Evolutionary conservation across 2,797 vertebrate species (phyloP).

Genomic region (Hozukius guyotensis): DNA sequence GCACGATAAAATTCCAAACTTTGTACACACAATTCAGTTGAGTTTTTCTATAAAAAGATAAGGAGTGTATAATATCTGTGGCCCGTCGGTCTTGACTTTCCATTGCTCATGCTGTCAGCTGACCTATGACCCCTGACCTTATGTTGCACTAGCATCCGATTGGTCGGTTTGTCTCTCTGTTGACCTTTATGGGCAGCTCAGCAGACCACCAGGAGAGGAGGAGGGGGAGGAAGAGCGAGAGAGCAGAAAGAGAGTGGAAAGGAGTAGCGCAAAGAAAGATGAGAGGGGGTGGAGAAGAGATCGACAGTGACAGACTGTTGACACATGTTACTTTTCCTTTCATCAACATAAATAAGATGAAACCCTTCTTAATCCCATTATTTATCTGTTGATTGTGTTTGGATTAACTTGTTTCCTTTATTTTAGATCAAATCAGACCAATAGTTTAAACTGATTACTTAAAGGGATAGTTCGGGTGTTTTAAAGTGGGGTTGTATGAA

Average conservation of each 20-base stretch:
- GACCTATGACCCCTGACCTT: constrained; percentile 73
- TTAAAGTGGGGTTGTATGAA: no score
- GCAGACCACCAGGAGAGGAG: constrained; percentile 67
- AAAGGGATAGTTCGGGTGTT: background rate
- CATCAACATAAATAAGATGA: background rate
- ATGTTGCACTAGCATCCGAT: constrained; percentile 61
- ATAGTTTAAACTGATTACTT: background rate
- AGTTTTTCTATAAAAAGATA: constrained; percentile 46
- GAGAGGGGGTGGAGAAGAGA: background rate
- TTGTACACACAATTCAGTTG: background rate
- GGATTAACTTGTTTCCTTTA: background rate
- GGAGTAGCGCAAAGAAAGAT: background rate
- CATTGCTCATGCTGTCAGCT: constrained; percentile 54
- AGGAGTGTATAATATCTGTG: constrained; percentile 18
- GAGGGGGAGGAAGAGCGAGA: background rate
- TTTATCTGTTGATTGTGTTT: background rate
- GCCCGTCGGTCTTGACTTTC: constrained; percentile 57
- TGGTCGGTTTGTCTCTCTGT: constrained; percentile 60
- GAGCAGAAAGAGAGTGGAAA: background rate
- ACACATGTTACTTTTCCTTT: constrained; percentile 18
- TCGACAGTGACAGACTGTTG: background rate
- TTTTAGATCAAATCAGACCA: background rate
- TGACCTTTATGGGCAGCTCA: constrained; percentile 47
- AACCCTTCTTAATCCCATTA: background rate
- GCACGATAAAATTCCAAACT: background rate